A percentile compares a stretch with the other conserved stretches of the same genome.
Conservation (phyloP, 2,113 vertebrate genomes). For the Hippoglossus stenolepis region DNA sequence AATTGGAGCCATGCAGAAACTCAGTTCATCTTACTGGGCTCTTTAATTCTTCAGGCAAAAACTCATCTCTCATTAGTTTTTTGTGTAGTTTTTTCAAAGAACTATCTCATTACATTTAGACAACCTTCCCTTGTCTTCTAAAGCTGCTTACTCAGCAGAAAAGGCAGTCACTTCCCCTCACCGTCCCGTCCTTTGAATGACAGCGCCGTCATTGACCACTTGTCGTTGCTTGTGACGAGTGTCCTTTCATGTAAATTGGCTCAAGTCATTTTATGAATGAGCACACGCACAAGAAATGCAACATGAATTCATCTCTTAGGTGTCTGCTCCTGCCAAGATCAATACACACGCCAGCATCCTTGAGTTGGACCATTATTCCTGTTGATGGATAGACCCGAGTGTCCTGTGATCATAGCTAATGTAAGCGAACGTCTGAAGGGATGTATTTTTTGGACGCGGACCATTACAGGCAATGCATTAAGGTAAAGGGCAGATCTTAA, state of each 20-base stretch:
- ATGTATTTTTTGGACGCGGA: slow-evolving; percentile 47
- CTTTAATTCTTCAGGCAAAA: too few species aligned
- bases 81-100: background rate
- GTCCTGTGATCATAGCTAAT: slow-evolving; percentile 52
- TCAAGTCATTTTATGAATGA: slow-evolving; percentile 38
- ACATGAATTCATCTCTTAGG: slow-evolving; percentile 38
- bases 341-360: slow-evolving; percentile 35
- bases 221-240: background rate
- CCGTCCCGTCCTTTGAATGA: slow-evolving; percentile 41
- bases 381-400: slow-evolving; percentile 45
- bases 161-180: slow-evolving; percentile 10
- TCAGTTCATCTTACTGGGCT: too few species aligned
- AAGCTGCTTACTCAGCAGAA: slow-evolving; percentile 40
- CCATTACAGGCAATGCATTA: slow-evolving; percentile 37
- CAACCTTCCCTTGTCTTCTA: slow-evolving; percentile 8
- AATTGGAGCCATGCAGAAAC: too few species aligned
- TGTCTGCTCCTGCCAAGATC: slow-evolving; percentile 41
- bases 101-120: background rate
- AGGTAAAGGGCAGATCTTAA: slow-evolving; percentile 33
- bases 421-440: slow-evolving; percentile 31
- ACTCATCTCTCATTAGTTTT: background rate
- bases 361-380: slow-evolving; percentile 44
- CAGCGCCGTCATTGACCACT: slow-evolving; percentile 41
- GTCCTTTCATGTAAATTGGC: slow-evolving; percentile 45
- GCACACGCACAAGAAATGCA: background rate